phyloP scores from a whole-genome alignment of 2,888 invertebrate species.

The Xestia sexstrigata region DNA sequence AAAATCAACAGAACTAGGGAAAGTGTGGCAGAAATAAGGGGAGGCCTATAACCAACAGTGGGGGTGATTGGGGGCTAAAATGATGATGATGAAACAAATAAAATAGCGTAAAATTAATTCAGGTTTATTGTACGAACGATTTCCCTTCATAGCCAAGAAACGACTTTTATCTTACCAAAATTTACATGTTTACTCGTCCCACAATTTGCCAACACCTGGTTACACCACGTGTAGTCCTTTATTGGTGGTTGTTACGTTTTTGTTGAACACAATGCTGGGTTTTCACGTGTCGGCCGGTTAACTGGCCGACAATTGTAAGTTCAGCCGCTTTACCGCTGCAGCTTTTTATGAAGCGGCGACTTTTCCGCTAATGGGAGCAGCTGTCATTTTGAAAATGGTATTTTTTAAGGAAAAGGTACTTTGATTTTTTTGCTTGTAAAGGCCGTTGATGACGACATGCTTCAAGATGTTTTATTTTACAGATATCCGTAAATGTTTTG shows the following conservation, averaged over 20 bases:
- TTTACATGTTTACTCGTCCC: not conserved
- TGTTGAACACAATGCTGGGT: constrained; percentile 64
- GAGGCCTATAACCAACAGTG: too few relatives aligned
- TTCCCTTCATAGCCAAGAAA: not conserved
- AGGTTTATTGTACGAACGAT: not conserved
- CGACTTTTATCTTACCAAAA: not conserved
- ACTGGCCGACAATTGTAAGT: constrained; percentile 62
- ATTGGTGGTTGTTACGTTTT: constrained; percentile 70
- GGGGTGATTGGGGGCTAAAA: too few relatives aligned
- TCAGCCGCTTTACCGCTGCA: constrained; percentile 51
- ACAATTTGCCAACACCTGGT: constrained; percentile 34
- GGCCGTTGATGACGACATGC: not conserved
- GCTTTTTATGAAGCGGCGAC: constrained; percentile 52
- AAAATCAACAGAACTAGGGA: too few relatives aligned
- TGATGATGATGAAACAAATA: too few relatives aligned
- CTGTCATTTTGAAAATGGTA: constrained; percentile 49
- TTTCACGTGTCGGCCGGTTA: constrained; percentile 63
- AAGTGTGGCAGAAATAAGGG: too few relatives aligned
- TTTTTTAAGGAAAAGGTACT: constrained; percentile 24
- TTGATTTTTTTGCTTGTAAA: not conserved
- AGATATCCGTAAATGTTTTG: constrained; percentile 92
- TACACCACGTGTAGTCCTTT: constrained; percentile 55
- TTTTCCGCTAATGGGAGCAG: constrained; percentile 56
- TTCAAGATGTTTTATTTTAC: constrained; percentile 71
- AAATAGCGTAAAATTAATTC: not conserved